A percentile compares a stretch with the other conserved stretches of the same genome.
These are phyloP conservation scores for Rattus rattus DNA, from an alignment of 2,113 vertebrate genomes.

Conservation along the genomic window DNA sequence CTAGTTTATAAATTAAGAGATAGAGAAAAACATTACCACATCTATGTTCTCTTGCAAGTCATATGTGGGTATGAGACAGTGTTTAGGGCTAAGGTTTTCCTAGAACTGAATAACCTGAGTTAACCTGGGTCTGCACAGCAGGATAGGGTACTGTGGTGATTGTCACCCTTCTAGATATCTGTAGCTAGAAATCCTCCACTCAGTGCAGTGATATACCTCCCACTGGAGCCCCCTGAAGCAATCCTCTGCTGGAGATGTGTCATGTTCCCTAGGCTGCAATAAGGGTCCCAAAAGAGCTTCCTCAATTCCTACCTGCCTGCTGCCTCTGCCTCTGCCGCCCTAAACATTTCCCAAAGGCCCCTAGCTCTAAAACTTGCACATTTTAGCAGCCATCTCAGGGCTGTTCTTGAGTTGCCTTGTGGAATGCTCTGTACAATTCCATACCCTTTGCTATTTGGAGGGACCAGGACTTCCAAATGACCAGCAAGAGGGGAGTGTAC, in stretches of 20 bases:
- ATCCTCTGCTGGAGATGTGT: neutral
- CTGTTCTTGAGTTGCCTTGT: neutral
- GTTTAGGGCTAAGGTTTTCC: neutral
- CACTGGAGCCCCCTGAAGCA: neutral
- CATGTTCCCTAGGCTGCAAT: neutral
- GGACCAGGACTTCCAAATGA: neutral
- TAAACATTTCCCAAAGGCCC: neutral
- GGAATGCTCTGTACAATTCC: neutral
- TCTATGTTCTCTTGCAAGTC: neutral
- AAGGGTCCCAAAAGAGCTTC: neutral
- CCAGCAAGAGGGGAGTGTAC: neutral
- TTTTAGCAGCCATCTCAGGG: neutral
- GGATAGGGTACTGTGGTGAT: fast-evolving
- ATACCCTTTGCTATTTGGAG: neutral
- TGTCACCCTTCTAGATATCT: neutral
- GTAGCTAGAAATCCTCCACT: neutral
- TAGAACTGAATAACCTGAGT: neutral
- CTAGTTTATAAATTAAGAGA: constrained; percentile 45
- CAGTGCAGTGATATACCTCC: too few species aligned
- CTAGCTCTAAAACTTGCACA: neutral
- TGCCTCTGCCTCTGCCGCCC: neutral
- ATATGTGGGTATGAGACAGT: neutral
- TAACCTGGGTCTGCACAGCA: neutral
- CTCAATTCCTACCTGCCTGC: neutral
- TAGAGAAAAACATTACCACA: neutral